Evolutionary conservation across 2,113 vertebrate species (phyloP).

Genomic region (Henicopernis longicauda): DNA sequence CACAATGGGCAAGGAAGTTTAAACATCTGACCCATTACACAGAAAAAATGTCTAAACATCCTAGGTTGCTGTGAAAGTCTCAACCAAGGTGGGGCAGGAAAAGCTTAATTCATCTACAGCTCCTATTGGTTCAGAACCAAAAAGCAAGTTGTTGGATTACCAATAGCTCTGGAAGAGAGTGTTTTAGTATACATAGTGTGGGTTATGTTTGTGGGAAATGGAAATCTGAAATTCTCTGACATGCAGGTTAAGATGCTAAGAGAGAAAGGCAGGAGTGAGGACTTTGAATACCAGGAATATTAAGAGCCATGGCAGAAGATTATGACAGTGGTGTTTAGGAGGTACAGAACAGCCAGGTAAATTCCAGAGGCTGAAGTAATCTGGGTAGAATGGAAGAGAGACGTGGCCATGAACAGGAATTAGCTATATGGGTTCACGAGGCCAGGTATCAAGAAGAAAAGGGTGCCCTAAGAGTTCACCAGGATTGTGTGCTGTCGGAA

Average conservation of each 20-base stretch:
- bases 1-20: not conserved
- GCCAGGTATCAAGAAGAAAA: not conserved
- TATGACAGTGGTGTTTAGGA: not conserved
- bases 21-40: not conserved
- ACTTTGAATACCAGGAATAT: not conserved
- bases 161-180: not conserved
- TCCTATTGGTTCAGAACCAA: not conserved
- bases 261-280: not conserved
- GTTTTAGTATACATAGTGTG: not conserved
- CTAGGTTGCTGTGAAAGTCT: not conserved
- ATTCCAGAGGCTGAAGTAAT: not conserved
- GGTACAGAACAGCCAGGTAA: not conserved
- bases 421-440: not conserved
- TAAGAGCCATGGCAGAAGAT: not conserved
- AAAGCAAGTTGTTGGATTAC: not conserved
- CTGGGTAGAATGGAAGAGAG: not conserved
- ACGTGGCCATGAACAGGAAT: not conserved
- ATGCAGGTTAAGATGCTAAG: not conserved
- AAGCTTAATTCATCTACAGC: not conserved
- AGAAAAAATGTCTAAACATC: not conserved
- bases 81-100: not conserved
- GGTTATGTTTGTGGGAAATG: not conserved
- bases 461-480: fast-evolving
- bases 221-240: not conserved
- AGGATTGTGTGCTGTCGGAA: not conserved